Conservation (phyloP, 2,113 vertebrate genomes). For the Trematocara marginatum region DNA sequence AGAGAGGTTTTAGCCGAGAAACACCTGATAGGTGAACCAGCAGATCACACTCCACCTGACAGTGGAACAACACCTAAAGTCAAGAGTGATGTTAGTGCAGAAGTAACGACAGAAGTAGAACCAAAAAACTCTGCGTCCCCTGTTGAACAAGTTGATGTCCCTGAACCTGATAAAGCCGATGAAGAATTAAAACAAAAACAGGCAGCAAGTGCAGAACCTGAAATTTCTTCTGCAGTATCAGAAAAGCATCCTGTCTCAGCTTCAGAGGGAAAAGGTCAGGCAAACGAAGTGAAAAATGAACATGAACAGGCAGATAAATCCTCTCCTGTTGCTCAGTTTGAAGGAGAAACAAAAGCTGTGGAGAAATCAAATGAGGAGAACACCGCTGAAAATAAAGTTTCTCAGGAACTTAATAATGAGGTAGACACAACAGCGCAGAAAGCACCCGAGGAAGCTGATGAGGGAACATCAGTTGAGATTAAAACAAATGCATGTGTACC, state of each 20-base stretch:
- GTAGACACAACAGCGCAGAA: neutral
- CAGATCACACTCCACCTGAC: neutral
- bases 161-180: neutral
- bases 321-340: neutral
- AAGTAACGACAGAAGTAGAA: slow-evolving; percentile 2
- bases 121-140: neutral
- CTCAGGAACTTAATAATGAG: neutral
- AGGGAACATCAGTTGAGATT: neutral
- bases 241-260: neutral
- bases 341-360: neutral
- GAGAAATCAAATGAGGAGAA: neutral
- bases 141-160: neutral
- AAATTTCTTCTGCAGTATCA: neutral
- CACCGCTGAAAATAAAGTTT: neutral
- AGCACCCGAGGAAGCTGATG: neutral
- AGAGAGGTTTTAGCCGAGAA: neutral
- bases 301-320: neutral
- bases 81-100: neutral
- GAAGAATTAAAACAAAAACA: neutral
- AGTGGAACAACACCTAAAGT: neutral
- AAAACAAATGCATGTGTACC: neutral
- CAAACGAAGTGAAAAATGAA: neutral
- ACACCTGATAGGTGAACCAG: neutral
- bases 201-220: neutral
- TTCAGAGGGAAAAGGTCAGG: neutral